phyloP scores from a whole-genome alignment of 2,797 vertebrate species.

The Lacerta agilis region DNA sequence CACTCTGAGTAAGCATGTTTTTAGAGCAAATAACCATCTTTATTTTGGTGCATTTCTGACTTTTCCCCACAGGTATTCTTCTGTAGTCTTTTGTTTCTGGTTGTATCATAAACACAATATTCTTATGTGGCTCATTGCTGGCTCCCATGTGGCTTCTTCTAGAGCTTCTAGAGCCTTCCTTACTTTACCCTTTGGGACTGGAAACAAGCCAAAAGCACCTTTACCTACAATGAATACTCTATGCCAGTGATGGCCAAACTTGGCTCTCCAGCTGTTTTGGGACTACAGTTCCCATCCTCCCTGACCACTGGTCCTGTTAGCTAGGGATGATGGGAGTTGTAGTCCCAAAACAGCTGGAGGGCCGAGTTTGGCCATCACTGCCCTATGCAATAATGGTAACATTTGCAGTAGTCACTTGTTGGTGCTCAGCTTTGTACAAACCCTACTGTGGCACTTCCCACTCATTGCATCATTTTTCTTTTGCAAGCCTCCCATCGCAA shows the following conservation, averaged over 20 bases:
- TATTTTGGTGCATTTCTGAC: not conserved
- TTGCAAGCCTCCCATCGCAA: not conserved
- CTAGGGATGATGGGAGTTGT: too few species aligned
- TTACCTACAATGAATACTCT: not conserved
- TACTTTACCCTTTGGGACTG: not conserved
- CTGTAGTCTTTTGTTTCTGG: slow-evolving; percentile 13
- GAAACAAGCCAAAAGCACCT: not conserved
- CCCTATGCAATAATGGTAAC: not conserved
- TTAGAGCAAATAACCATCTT: not conserved
- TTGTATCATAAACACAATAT: not conserved
- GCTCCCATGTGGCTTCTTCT: too few species aligned
- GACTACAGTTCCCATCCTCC: too few species aligned
- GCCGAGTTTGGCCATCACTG: too few species aligned
- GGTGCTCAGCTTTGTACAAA: not conserved
- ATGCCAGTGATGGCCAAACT: not conserved
- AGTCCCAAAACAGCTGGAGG: too few species aligned
- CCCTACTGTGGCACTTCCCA: not conserved
- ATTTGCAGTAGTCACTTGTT: not conserved
- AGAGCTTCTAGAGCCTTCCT: not conserved
- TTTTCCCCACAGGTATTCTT: slow-evolving; percentile 2
- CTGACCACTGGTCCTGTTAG: too few species aligned
- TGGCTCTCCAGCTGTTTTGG: too few species aligned
- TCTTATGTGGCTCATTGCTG: not conserved
- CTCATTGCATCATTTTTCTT: not conserved
- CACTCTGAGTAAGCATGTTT: slow-evolving; percentile 6